Evolutionary conservation across 2,888 invertebrate genomes (phyloP), one percentile per base, ranked within the genome.

Genomic region (Pristionchus arcanus): DNA sequence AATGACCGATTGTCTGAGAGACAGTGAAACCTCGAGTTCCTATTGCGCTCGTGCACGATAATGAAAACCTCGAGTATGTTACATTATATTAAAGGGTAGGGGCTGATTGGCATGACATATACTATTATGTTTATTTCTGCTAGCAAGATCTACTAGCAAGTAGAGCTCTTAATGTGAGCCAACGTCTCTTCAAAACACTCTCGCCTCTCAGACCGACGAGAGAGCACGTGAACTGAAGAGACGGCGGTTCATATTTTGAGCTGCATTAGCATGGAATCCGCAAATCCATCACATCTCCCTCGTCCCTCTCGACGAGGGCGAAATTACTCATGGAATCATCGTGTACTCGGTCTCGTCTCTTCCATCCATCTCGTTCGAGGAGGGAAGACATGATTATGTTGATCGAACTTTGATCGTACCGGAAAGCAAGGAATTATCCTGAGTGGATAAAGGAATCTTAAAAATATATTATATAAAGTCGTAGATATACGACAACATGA

Each of bases 351-450:
- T 89, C 83, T 49, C 89, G 34, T 83, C 81, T 55, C 19, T 37
- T 31, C 37, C 37, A 81, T 63, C 81, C 81, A 83, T 89, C 89
- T n/a, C 89, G 7, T 19, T 89, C 89, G n/a, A 89, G 49, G 16
- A 89, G 25, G 0, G 59, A 68, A 16, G 42, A 9, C 55, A 83
- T 31, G 16, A 89, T 89, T 37, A 89, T 89, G 25, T 83, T 89
- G 63, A 89, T 83, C 19, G 63, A 89, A 37, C 81, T 83, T 28
- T 89, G 89, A 53, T 89, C 89, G 66, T 83, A 89, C 63, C 89
- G 81, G 89, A 21, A 31, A 59, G n/a, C 15, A 31, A 11, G n/a
- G 25, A 66, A 66, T 66, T 4, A 66, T 25, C 15, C 1, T n/a
- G 25, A 25, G 66, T n/a, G 66, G 11, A n/a, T 7, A 68, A 68